phyloP scores from a whole-genome alignment of 2,888 invertebrate species.

The Eucera pruinosa region DNA sequence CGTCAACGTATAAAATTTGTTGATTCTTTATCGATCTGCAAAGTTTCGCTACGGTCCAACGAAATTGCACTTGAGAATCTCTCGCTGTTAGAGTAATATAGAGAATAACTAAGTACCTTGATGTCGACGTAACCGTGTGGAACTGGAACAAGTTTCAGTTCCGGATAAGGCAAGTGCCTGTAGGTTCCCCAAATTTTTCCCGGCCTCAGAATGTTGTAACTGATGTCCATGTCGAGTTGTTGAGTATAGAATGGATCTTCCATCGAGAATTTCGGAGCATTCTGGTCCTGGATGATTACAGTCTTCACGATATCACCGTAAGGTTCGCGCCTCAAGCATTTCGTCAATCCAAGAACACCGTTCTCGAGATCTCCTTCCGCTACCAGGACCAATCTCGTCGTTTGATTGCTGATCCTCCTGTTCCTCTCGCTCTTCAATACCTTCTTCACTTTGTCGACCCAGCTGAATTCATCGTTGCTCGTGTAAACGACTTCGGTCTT shows the following conservation, averaged over 20 bases:
- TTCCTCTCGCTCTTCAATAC: constrained; percentile 78
- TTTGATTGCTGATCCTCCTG: too few species aligned
- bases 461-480: constrained; percentile 79
- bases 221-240: constrained; percentile 90
- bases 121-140: constrained; percentile 92
- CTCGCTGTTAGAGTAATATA: too few species aligned
- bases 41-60: too few species aligned
- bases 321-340: constrained; percentile 93
- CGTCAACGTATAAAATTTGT: too few species aligned
- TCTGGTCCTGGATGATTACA: constrained; percentile 86
- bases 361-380: constrained; percentile 87
- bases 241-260: constrained; percentile 88
- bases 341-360: constrained; percentile 95
- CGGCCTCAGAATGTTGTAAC: constrained; percentile 88
- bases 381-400: constrained; percentile 87
- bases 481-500: constrained; percentile 70
- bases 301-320: constrained; percentile 87
- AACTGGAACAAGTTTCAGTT: constrained; percentile 84
- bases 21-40: too few species aligned
- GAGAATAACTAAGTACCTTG: too few species aligned
- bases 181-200: constrained; percentile 91
- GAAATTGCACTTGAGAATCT: too few species aligned
- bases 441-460: constrained; percentile 81
- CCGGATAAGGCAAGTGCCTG: constrained; percentile 90
- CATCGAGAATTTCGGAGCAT: constrained; percentile 88